Conservation (phyloP, 2,797 vertebrate species). For the Geotrypetes seraphini region DNA sequence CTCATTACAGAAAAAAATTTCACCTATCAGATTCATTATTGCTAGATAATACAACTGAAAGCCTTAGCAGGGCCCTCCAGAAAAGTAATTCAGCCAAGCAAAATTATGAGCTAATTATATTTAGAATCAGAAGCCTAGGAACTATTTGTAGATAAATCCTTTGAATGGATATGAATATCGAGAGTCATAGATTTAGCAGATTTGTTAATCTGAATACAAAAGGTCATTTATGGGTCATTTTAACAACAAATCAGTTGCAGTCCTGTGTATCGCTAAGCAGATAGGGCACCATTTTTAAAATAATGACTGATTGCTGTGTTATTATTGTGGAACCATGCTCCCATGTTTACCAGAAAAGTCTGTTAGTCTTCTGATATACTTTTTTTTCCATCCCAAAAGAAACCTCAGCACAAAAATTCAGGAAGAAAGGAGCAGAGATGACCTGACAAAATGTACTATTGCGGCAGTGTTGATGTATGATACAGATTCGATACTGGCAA, state of each 20-base stretch:
- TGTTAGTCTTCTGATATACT: too few species aligned
- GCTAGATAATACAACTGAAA: slow-evolving; percentile 69
- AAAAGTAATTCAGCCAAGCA: slow-evolving; percentile 80
- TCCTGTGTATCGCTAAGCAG: slow-evolving; percentile 88
- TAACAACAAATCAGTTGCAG: slow-evolving; percentile 94
- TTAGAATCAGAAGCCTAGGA: slow-evolving; percentile 87
- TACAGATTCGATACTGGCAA: too few species aligned
- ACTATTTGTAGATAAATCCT: slow-evolving; percentile 93
- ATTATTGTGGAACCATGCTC: too few species aligned
- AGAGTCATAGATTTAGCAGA: slow-evolving; percentile 97
- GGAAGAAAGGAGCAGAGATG: too few species aligned
- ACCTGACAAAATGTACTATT: too few species aligned
- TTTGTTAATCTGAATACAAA: slow-evolving; percentile 97
- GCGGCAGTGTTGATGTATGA: too few species aligned
- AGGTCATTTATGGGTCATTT: slow-evolving; percentile 95
- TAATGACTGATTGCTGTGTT: slow-evolving; percentile 43
- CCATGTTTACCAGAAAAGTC: too few species aligned
- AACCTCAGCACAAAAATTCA: too few species aligned
- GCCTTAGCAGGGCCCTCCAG: slow-evolving; percentile 75
- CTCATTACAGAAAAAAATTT: slow-evolving; percentile 75
- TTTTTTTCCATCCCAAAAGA: too few species aligned
- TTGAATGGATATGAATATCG: slow-evolving; percentile 97
- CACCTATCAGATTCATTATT: slow-evolving; percentile 76
- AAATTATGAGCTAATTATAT: slow-evolving; percentile 78
- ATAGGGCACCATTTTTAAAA: slow-evolving; percentile 44